Percentiles rank a stretch among this genome's conserved stretches.
phyloP scores from a whole-genome alignment of 2,113 vertebrate genomes.

The Machaerirhynchus nigripectus region DNA sequence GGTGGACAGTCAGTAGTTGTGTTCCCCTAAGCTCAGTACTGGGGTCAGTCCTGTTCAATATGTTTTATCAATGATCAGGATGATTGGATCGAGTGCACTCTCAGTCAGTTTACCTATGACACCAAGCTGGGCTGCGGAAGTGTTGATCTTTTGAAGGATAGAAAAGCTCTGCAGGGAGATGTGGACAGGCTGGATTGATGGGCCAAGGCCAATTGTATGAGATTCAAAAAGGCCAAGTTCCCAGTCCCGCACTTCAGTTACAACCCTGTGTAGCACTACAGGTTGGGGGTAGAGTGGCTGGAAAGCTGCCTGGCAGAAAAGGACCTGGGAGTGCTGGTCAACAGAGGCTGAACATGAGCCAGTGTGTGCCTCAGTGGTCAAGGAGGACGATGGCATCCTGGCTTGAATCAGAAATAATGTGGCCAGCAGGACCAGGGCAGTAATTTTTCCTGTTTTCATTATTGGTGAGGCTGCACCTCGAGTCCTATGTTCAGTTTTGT shows the following conservation, averaged over 20 bases:
- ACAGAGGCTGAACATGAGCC: not conserved
- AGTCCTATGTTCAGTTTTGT: not conserved
- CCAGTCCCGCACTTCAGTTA: fast-evolving
- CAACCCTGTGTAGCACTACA: not conserved
- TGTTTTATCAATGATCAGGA: not conserved
- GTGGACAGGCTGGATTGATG: not conserved
- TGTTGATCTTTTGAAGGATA: not conserved
- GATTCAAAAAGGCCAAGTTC: not conserved
- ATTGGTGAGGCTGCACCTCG: not conserved
- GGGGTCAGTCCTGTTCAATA: not conserved
- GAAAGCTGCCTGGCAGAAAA: not conserved
- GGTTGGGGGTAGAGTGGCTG: not conserved
- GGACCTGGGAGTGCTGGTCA: too few species aligned
- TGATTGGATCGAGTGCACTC: not conserved
- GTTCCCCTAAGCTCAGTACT: not conserved
- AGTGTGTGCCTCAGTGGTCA: not conserved
- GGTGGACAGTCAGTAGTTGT: fast-evolving
- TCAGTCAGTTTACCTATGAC: not conserved
- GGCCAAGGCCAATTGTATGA: not conserved
- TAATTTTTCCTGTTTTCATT: not conserved
- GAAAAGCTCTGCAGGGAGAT: not conserved
- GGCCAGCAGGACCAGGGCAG: not conserved
- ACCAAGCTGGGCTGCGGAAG: not conserved
- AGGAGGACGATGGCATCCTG: not conserved
- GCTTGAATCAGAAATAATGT: not conserved